Base-by-base conservation (phyloP, 1,140 invertebrate genomes). In the Heliconius himera region DNA sequence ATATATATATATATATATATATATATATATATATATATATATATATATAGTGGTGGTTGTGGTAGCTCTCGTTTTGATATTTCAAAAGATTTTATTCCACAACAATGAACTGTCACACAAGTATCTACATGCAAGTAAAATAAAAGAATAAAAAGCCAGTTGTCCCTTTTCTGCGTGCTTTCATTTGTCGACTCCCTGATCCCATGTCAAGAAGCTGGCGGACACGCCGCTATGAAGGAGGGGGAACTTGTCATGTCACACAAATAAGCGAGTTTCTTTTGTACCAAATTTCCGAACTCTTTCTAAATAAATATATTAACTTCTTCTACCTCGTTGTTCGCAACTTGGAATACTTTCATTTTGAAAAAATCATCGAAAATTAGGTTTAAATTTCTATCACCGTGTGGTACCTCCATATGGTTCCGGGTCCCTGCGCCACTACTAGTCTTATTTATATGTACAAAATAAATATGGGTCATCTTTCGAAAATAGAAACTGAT, bases 141-240 rank as follows among this genome's bases (percentile, higher is more conserved):
- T 60, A 26, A 60, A 20, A n/a, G 20, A 54, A 20, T 18, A 20
- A 22, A 60, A 60, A 60, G 8, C 56, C 56, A 60, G 26, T 60
- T 60, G 56, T 60, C 56, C 56, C 56, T 60, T 60, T 60, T 60
- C 26, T 60, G 56, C 56, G 22, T 26, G 9, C 22, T 60, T 60
- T 60, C 56, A 60, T 60, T 60, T 3, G 56, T 60, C 26, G 56
- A 60, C 56, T 26, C 56, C 22, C 56, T 60, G 56, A 60, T 60
- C 56, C 56, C 56, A 11, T 60, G 56, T 60, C 56, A 60, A 60
- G 56, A 8, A 60, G 56, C 56, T 26, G 56, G 56, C 56, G 56
- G 56, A 60, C 26, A 60, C 11, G 56, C 56, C 56, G 56, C 56
- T 13, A 11, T 26, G 56, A 60, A 60, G 22, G 26, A 60, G 56